Conservation (phyloP, 2,888 invertebrate genomes). For the Drosophila meridionalis region DNA sequence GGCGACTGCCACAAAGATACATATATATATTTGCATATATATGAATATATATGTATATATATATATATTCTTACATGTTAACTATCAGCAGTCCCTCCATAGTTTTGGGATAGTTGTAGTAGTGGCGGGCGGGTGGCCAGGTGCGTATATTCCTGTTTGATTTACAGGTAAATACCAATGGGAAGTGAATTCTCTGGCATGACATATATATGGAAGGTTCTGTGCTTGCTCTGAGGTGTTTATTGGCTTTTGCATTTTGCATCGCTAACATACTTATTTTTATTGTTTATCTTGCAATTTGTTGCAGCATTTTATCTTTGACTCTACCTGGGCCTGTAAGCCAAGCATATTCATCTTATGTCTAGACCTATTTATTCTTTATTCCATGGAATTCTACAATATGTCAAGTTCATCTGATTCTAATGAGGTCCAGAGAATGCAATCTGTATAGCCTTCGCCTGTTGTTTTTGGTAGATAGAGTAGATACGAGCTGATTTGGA, state of each 20-base stretch:
- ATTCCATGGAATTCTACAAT: too few relatives aligned
- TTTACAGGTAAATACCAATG: neutral
- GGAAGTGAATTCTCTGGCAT: neutral
- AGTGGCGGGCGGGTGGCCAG: neutral
- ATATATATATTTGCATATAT: slow-evolving; percentile 49
- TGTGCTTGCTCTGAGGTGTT: neutral
- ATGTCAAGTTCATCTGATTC: too few relatives aligned
- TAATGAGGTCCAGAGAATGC: too few relatives aligned
- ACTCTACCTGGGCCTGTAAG: neutral
- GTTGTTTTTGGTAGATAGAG: too few relatives aligned
- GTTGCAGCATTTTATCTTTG: neutral
- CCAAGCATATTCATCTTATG: too few relatives aligned
- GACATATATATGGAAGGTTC: neutral
- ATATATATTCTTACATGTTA: neutral
- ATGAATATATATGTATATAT: too few relatives aligned
- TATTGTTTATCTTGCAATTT: neutral
- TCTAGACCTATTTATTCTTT: too few relatives aligned
- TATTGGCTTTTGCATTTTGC: neutral
- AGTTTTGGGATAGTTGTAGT: neutral
- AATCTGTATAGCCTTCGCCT: too few relatives aligned
- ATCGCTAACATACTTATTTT: too few relatives aligned
- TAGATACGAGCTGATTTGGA: too few relatives aligned
- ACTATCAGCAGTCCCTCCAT: slow-evolving; percentile 1
- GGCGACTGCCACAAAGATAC: slow-evolving; percentile 51
- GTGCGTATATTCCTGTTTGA: neutral